Base-by-base conservation (phyloP, 1,140 invertebrate genomes). In the Carposina sasakii region DNA sequence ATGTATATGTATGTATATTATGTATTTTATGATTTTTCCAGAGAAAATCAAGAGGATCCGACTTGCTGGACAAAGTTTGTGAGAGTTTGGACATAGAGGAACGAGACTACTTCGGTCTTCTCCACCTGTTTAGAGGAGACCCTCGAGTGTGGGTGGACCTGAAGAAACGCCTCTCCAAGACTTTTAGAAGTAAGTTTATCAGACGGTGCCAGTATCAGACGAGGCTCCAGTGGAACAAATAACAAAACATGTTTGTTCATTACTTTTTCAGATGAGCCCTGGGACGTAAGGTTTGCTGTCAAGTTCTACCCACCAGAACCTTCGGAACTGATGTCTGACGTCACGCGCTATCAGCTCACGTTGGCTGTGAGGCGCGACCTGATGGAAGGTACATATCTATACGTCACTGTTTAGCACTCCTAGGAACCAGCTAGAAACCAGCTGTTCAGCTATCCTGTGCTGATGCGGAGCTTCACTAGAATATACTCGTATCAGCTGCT, bases 281-380 rank as follows among this genome's bases (percentile, higher is more conserved):
- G 96, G 96, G 92, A 94, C 52, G 94, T 99, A 67, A 90, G 90
- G 63, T 98, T 99, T 71, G 93, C 96, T 78, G 96, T 99, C 1
- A 99, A 99, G 86, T 99, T 99, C 86, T 99, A 99, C 85, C 97
- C 98, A 2, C 97, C 97, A 23, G 97, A 99, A 79, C 98, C 98
- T 2, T 90, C 94, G 9, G 92, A 95, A 73, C 85, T 99, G 21
- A 91, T 95, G 66, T 98, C 99, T 82, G 97, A 99, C 71, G 92
- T 98, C 36, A 98, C 98, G 2, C 90, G 96, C 60, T 98, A 99
- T 85, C 94, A 98, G 57, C 85, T 99, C 12, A 96, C 95, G 78
- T 88, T 99, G 47, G 98, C 99, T 85, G 91, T 98, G 36, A 90
- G 97, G 67, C 95, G 95, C 69, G 97, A 99, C 69, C 46, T 77